phyloP scores from a whole-genome alignment of 2,797 vertebrate genomes.

The Thalassophryne amazonica region DNA sequence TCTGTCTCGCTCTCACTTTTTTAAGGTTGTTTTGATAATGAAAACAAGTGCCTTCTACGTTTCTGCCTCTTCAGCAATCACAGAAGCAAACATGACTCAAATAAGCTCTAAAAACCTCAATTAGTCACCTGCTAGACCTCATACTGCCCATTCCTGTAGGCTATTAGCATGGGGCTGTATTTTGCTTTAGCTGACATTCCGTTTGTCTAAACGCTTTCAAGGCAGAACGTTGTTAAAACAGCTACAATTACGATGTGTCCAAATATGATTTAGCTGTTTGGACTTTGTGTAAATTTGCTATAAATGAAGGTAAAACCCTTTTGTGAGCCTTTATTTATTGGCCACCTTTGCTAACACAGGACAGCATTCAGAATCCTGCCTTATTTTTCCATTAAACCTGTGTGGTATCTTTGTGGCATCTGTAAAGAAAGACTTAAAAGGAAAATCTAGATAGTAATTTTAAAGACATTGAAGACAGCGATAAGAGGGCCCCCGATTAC shows the following conservation, averaged over 20 bases:
- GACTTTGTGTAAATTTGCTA: slow-evolving; percentile 17
- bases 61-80: slow-evolving; percentile 8
- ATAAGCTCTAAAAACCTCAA: slow-evolving; percentile 25
- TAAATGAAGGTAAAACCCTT: slow-evolving; percentile 44
- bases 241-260: slow-evolving; percentile 25
- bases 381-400: too few species aligned
- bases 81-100: neutral
- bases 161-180: slow-evolving; percentile 3
- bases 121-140: slow-evolving; percentile 10
- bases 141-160: slow-evolving; percentile 6
- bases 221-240: slow-evolving; percentile 24
- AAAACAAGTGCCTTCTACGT: slow-evolving; percentile 1
- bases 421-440: too few species aligned
- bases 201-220: slow-evolving; percentile 35
- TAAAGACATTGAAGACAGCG: too few species aligned
- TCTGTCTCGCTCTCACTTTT: neutral
- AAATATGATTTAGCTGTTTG: slow-evolving; percentile 27
- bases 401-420: too few species aligned
- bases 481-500: too few species aligned
- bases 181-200: slow-evolving; percentile 14
- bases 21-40: neutral
- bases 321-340: slow-evolving; percentile 14
- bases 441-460: too few species aligned
- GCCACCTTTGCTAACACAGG: slow-evolving; percentile 2
- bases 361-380: too few species aligned